phyloP scores from a whole-genome alignment of 1,140 invertebrate genomes.

The Drosophila pachea region DNA sequence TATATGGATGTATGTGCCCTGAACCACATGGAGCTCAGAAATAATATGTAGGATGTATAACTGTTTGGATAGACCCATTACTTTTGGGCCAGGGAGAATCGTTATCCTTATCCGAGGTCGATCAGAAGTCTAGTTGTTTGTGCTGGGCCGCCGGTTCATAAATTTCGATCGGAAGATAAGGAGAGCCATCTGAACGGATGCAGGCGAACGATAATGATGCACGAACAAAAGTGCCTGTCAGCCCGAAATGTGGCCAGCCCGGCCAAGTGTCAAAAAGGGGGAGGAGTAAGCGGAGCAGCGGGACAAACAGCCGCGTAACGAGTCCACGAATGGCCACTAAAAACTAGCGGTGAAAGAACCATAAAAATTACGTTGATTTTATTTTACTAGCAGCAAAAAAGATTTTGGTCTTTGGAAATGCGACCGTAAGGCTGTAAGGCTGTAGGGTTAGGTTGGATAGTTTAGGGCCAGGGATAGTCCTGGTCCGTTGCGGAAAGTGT shows the following conservation, averaged over 20 bases:
- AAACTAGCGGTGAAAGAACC: slow-evolving; percentile 58
- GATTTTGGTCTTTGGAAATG: slow-evolving; percentile 47
- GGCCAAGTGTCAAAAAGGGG: slow-evolving; percentile 63
- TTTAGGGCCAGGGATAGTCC: slow-evolving; percentile 14
- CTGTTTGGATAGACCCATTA: not conserved
- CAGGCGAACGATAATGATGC: slow-evolving; percentile 63
- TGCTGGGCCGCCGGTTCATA: slow-evolving; percentile 50
- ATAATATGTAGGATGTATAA: too few relatives aligned
- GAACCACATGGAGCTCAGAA: too few relatives aligned
- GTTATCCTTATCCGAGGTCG: slow-evolving; percentile 20
- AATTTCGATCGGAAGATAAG: slow-evolving; percentile 33
- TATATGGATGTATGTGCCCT: too few relatives aligned
- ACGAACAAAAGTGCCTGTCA: slow-evolving; percentile 69
- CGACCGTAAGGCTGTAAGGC: slow-evolving; percentile 28
- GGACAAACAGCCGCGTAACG: slow-evolving; percentile 11
- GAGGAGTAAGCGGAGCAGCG: slow-evolving; percentile 28
- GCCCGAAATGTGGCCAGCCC: slow-evolving; percentile 36
- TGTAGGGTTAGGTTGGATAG: slow-evolving; percentile 14
- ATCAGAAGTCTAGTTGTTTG: slow-evolving; percentile 32
- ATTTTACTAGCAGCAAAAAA: slow-evolving; percentile 60
- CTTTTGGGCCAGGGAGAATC: not conserved
- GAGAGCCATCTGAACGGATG: slow-evolving; percentile 21
- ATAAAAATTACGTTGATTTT: slow-evolving; percentile 76
- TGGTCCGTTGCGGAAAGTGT: slow-evolving; percentile 59
- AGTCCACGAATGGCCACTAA: slow-evolving; percentile 18